A percentile compares a stretch with the other conserved stretches of the same genome.
phyloP scores from a whole-genome alignment of 2,888 invertebrate species.

The Tenthredo scrophulariae region DNA sequence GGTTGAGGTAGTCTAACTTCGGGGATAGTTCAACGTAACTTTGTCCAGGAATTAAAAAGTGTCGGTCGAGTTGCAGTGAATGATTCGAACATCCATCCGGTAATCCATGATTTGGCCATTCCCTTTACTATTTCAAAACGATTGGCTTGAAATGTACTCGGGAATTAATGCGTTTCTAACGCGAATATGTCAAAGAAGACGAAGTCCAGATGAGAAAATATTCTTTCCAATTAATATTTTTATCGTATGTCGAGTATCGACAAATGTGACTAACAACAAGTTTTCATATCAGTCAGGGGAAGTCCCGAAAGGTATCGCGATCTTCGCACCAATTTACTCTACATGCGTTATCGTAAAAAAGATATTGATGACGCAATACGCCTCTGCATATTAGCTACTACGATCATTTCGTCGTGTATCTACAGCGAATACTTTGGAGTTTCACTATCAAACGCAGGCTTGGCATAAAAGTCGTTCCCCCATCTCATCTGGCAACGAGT shows the following conservation, averaged over 20 bases:
- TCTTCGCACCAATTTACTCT: not conserved
- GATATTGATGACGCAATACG: not conserved
- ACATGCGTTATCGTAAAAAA: not conserved
- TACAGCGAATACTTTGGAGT: not conserved
- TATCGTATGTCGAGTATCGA: not conserved
- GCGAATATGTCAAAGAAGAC: not conserved
- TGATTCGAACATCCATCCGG: not conserved
- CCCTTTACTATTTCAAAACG: not conserved
- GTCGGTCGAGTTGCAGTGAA: not conserved
- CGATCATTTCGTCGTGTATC: slow-evolving; percentile 2
- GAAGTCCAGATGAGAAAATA: not conserved
- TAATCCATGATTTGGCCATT: not conserved
- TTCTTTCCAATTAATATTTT: not conserved
- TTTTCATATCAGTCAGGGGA: not conserved
- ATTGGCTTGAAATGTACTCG: not conserved
- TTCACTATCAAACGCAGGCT: slow-evolving; percentile 11
- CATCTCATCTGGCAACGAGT: slow-evolving; percentile 57
- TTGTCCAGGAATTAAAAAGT: not conserved
- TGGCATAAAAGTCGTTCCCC: not conserved
- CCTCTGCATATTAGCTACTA: not conserved
- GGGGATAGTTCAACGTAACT: not conserved
- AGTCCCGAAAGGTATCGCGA: slow-evolving; percentile 20
- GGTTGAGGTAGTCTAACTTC: not conserved
- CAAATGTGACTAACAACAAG: not conserved
- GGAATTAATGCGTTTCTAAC: not conserved